Conservation (phyloP, 2,113 vertebrate species). For the Bubo scandiacus region DNA sequence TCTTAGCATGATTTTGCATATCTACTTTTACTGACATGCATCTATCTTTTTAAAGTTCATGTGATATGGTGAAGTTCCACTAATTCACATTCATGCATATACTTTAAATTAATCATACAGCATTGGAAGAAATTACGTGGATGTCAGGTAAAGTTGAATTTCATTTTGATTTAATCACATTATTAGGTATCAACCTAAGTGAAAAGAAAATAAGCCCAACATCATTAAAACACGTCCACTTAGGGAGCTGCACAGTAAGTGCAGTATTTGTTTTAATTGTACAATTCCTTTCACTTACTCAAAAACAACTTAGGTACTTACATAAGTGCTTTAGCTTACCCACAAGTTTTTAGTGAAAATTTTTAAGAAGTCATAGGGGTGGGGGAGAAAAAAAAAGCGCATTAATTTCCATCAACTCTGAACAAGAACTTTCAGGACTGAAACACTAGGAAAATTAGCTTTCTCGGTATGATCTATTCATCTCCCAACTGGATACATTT, state of each 20-base stretch:
- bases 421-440: not conserved
- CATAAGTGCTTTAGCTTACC: not conserved
- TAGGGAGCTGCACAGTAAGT: not conserved
- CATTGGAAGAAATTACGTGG: not conserved
- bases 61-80: not conserved
- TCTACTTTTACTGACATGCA: not conserved
- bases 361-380: not conserved
- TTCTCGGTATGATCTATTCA: not conserved
- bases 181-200: not conserved
- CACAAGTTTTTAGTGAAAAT: not conserved
- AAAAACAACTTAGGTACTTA: not conserved
- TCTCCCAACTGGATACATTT: not conserved
- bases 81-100: not conserved
- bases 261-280: not conserved
- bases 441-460: not conserved
- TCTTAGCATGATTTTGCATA: not conserved
- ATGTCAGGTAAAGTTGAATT: not conserved
- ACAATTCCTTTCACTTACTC: not conserved
- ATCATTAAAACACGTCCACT: not conserved
- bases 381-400: fast-evolving
- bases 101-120: not conserved
- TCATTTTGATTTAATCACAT: not conserved
- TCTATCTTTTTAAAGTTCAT: not conserved
- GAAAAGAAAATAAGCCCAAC: not conserved
- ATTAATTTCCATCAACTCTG: not conserved